Evolutionary conservation across 2,113 vertebrate genomes (phyloP).

Genomic region (Nycticryphes semicollaris): DNA sequence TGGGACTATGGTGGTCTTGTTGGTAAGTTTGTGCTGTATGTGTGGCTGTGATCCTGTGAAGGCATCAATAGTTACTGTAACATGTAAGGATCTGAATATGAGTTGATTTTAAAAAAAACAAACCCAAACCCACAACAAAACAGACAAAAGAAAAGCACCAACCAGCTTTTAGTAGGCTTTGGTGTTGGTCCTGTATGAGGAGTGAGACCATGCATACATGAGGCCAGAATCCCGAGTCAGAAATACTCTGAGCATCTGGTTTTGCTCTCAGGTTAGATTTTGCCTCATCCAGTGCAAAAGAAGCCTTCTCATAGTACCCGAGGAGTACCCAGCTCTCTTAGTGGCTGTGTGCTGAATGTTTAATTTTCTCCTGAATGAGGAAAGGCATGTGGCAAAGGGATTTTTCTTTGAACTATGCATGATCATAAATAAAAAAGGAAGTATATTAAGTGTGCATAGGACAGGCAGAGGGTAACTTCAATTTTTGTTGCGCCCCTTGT

Average conservation of each 20-base stretch:
- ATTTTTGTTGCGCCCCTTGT: neutral
- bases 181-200: neutral
- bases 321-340: neutral
- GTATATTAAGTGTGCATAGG: neutral
- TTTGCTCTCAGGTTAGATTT: neutral
- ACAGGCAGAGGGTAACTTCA: neutral
- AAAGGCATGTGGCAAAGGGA: neutral
- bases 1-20: neutral
- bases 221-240: neutral
- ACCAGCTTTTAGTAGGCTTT: neutral
- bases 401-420: neutral
- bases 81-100: neutral
- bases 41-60: neutral
- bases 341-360: neutral
- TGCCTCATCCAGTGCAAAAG: neutral
- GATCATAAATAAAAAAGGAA: neutral
- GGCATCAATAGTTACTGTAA: neutral
- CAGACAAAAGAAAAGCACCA: neutral
- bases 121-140: neutral
- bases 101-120: neutral
- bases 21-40: neutral
- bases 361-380: neutral
- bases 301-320: neutral
- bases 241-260: neutral
- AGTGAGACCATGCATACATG: neutral